phyloP scores from a whole-genome alignment of 2,113 vertebrate species.

The Perca flavescens region DNA sequence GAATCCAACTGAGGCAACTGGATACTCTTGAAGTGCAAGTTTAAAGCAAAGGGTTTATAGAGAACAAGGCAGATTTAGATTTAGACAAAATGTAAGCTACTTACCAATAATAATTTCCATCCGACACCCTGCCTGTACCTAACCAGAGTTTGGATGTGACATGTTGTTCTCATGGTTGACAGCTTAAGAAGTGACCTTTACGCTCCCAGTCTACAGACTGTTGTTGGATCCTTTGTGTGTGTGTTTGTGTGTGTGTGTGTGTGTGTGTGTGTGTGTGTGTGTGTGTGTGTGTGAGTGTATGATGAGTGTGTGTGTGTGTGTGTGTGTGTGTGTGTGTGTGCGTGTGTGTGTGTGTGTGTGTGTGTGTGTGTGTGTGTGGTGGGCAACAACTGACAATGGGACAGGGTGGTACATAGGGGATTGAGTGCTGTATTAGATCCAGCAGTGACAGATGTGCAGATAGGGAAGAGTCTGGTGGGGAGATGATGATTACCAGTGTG shows the following conservation, averaged over 20 bases:
- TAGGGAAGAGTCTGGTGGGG: slow-evolving; percentile 15
- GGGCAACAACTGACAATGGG: slow-evolving; percentile 50
- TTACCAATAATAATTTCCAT: slow-evolving; percentile 25
- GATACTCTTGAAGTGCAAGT: slow-evolving; percentile 33
- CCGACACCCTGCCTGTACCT: neutral
- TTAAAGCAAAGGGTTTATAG: slow-evolving; percentile 6
- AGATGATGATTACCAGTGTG: slow-evolving; percentile 39
- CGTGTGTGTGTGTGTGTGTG: too few species aligned
- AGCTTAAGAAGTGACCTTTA: slow-evolving; percentile 57
- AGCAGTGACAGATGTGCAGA: slow-evolving; percentile 75
- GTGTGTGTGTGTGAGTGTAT: too few species aligned
- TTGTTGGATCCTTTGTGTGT: slow-evolving; percentile 27
- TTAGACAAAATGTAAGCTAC: slow-evolving; percentile 38
- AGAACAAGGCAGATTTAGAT: slow-evolving; percentile 49
- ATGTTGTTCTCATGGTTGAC: slow-evolving; percentile 31
- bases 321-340: too few species aligned
- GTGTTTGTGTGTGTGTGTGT: slow-evolving; percentile 21
- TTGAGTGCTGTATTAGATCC: slow-evolving; percentile 60
- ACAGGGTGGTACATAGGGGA: slow-evolving; percentile 46
- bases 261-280: slow-evolving; percentile 15
- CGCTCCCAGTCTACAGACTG: slow-evolving; percentile 2
- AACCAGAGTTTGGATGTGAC: slow-evolving; percentile 21
- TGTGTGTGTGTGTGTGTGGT: neutral
- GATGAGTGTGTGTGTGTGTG: too few species aligned
- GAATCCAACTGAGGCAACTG: slow-evolving; percentile 4